Base-by-base conservation (phyloP, 2,888 invertebrate genomes). In the Calameuta pallipes region DNA sequence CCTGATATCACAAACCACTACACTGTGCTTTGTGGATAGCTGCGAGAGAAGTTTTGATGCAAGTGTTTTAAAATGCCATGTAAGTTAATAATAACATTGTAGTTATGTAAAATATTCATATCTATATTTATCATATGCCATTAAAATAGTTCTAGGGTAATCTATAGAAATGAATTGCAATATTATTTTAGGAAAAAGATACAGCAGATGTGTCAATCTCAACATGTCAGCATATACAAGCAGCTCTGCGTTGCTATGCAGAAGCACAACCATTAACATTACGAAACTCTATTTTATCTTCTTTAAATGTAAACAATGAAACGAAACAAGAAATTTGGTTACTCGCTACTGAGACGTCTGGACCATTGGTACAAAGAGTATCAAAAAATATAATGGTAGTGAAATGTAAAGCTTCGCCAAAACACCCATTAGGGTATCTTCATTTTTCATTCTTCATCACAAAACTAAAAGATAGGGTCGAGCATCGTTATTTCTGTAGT, bases 371-470 rank as follows among this genome's bases (percentile, higher is more conserved):
- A 4, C 95, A 96, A 89, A 92, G 95, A 83, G 94, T 96, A 36
- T 95, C 95, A 0, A 95, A 94, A 88, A 94, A 93, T 86, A 94
- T 95, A 68, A 94, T 96, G 94, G 95, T 94, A 75, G 95, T 95
- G 1, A 95, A 94, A 87, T 95, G 95, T 87, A 94, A 94, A 89
- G 93, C 94, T 12, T 94, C 93, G 76, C 92, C 94, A 0, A 94
- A 94, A 82, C 94, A 95, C 88, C 95, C 95, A 1, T 92, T 95
- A 34, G 95, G 95, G 13, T 95, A 95, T 88, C 91, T 96, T 68
- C 95, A 96, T 89, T 94, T 95, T 87, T 93, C 93, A 83, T 94
- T 95, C 86, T 93, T 93, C 86, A 91, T 91, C 73, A 91, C 92
- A n/a, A 93, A 92, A 86, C 87, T 90, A 37, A 92, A 92, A 83